Evolutionary conservation across 2,113 vertebrate genomes (phyloP).

Genomic region (Podilymbus podiceps): DNA sequence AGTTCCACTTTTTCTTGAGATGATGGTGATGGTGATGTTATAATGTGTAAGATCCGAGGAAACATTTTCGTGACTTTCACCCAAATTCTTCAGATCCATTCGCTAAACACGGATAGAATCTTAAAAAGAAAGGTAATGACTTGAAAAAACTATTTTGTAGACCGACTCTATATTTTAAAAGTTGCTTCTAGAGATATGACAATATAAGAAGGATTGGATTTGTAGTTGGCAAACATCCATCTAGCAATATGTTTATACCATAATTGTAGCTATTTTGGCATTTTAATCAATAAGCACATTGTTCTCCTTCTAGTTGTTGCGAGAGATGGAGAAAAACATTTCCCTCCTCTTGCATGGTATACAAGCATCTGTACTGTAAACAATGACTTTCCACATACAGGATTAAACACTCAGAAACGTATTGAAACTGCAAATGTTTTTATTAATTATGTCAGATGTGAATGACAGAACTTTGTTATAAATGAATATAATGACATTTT

Average conservation of each 20-base stretch:
- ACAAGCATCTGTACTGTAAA: neutral
- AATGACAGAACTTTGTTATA: neutral
- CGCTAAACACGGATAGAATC: neutral
- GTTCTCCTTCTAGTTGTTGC: neutral
- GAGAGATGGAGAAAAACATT: neutral
- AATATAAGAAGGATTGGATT: neutral
- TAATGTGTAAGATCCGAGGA: neutral
- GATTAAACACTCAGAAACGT: neutral
- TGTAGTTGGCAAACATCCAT: neutral
- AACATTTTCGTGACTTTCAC: neutral
- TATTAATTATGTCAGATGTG: neutral
- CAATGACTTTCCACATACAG: neutral
- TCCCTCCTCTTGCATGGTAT: neutral
- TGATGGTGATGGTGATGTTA: neutral
- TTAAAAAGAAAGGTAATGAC: neutral
- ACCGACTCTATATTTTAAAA: neutral
- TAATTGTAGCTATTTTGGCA: neutral
- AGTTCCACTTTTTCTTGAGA: neutral
- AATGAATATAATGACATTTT: slow-evolving; percentile 1
- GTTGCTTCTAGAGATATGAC: neutral
- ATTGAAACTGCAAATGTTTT: neutral
- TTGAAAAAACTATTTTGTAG: neutral
- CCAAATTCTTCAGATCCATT: neutral
- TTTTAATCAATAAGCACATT: neutral
- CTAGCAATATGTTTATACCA: neutral